These are phyloP conservation scores for Proales similis DNA, from an alignment of 1,140 invertebrate genomes.

Conservation along the genomic window DNA sequence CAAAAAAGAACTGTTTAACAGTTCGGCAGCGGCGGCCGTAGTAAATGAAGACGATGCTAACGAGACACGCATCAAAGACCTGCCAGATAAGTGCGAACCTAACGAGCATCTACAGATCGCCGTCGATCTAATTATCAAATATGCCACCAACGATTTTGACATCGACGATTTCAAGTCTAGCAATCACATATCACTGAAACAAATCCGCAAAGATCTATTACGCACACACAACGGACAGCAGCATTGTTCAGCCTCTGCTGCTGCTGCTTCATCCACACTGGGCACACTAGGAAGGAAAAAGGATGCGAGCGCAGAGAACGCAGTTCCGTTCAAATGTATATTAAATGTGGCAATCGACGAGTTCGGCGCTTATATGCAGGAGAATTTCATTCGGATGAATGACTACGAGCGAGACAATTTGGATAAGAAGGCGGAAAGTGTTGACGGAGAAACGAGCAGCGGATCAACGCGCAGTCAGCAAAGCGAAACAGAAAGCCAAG, in stretches of 20 bases:
- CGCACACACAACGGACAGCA: neutral
- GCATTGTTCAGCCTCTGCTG: neutral
- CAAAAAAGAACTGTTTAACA: neutral
- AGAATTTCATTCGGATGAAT: slow-evolving; percentile 11
- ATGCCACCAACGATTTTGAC: slow-evolving; percentile 1
- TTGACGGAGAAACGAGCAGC: neutral
- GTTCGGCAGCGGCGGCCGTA: neutral
- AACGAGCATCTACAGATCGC: neutral
- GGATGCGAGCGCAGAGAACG: neutral
- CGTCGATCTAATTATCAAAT: neutral
- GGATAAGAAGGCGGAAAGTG: neutral
- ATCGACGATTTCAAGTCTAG: slow-evolving; percentile 2
- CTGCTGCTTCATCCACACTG: neutral
- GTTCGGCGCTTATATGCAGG: slow-evolving; percentile 3
- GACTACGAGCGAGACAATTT: neutral
- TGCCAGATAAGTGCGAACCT: neutral
- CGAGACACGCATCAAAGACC: neutral
- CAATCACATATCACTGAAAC: slow-evolving; percentile 9
- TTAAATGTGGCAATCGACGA: slow-evolving; percentile 1
- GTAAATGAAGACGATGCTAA: too few species aligned
- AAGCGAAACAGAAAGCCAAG: neutral
- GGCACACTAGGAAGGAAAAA: neutral
- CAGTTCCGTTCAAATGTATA: neutral
- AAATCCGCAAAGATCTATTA: slow-evolving; percentile 1
- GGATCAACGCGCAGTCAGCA: neutral